These are phyloP conservation scores for Notothenia coriiceps DNA, from an alignment of 2,113 vertebrate species.

Conservation along the genomic window DNA sequence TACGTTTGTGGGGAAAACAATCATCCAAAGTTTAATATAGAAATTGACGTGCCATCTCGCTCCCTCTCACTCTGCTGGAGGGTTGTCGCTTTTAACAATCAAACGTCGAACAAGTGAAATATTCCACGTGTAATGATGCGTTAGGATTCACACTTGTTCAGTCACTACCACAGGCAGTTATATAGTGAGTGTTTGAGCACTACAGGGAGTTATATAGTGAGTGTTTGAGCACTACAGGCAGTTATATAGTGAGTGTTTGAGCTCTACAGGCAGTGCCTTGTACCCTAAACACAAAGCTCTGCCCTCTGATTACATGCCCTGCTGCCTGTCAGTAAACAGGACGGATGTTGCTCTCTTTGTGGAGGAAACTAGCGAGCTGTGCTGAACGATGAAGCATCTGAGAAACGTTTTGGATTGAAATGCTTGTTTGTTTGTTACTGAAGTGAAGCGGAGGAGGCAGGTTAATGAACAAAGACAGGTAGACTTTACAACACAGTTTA, in stretches of 20 bases:
- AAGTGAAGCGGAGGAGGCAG: no score
- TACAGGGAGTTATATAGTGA: neutral
- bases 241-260: neutral
- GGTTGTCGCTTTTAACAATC: neutral
- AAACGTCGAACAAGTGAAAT: neutral
- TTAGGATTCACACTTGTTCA: neutral
- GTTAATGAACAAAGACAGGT: no score
- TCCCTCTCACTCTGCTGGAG: neutral
- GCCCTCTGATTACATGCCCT: neutral
- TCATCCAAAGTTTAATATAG: no score
- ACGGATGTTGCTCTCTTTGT: no score
- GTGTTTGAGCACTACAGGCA: neutral
- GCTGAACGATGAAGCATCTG: no score
- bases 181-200: neutral
- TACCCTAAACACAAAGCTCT: no score
- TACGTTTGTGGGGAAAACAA: no score
- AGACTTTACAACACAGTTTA: no score
- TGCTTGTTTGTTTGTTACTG: no score
- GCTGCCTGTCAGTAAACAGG: neutral
- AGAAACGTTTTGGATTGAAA: no score
- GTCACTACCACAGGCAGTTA: neutral
- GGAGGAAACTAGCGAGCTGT: no score
- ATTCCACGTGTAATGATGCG: neutral
- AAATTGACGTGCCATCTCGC: no score
- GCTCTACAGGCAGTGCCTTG: neutral